Conservation (phyloP, 2,113 vertebrate species). For the Camelus dromedarius region DNA sequence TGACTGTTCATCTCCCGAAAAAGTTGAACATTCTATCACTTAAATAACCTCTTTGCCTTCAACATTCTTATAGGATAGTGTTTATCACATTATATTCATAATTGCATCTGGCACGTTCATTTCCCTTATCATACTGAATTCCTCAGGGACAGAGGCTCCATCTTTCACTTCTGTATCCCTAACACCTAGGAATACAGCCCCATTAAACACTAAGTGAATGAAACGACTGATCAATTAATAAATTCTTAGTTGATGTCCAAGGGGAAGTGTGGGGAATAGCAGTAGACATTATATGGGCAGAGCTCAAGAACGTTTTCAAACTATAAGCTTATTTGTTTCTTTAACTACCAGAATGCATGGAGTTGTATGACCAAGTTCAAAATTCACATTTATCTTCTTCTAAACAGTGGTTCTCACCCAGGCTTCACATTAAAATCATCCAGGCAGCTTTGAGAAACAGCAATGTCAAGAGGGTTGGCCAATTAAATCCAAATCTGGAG, state of each 20-base stretch:
- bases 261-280: background rate
- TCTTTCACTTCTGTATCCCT: background rate
- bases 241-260: background rate
- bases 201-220: background rate
- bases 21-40: background rate
- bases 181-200: background rate
- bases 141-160: background rate
- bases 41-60: background rate
- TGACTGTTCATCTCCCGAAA: background rate
- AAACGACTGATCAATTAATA: background rate
- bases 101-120: background rate
- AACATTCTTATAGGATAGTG: background rate
- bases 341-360: constrained; percentile 20
- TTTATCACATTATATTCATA: background rate
- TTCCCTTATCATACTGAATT: background rate
- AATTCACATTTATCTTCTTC: constrained; percentile 18
- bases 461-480: background rate
- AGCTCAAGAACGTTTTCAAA: background rate
- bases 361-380: background rate
- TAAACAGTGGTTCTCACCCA: background rate
- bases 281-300: background rate
- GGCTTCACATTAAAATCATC: background rate
- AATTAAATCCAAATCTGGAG: constrained; percentile 1
- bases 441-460: constrained; percentile 17
- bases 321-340: constrained; percentile 6